These are phyloP conservation scores for Lithobates pipiens DNA, from an alignment of 2,797 vertebrate species.

Conservation along the genomic window DNA sequence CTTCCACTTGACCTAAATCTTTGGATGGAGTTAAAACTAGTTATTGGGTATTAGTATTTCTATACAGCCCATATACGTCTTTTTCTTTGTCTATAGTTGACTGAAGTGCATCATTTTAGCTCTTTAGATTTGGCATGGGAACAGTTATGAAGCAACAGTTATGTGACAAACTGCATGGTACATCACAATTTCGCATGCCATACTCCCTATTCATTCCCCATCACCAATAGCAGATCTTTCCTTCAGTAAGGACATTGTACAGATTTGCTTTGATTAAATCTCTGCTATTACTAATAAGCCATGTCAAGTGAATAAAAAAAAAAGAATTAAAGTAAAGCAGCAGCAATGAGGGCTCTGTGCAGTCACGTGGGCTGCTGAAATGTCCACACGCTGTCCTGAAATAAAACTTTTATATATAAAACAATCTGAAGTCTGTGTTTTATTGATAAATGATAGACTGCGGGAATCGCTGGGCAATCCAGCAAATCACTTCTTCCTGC, in stretches of 20 bases:
- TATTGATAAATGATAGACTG: not conserved
- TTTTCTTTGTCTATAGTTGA: too few relatives aligned
- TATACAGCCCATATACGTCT: too few relatives aligned
- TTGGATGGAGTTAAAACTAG: too few relatives aligned
- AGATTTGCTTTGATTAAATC: slow-evolving; percentile 8
- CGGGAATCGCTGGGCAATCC: too few relatives aligned
- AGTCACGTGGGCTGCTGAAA: slow-evolving; percentile 14
- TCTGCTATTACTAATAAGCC: slow-evolving; percentile 38
- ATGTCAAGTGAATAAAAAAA: slow-evolving; percentile 23
- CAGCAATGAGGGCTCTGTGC: slow-evolving; percentile 4
- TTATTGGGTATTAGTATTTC: not conserved
- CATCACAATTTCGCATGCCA: slow-evolving; percentile 13
- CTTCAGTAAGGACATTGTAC: not conserved
- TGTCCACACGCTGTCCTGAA: slow-evolving; percentile 12
- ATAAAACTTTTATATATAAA: slow-evolving; percentile 49
- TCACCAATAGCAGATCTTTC: slow-evolving; percentile 8
- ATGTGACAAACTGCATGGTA: slow-evolving; percentile 9
- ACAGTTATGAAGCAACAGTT: not conserved
- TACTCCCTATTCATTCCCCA: slow-evolving; percentile 13
- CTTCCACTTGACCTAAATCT: too few relatives aligned
- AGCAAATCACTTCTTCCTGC: too few relatives aligned
- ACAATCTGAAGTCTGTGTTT: not conserved
- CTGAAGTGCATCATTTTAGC: not conserved
- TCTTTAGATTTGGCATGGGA: not conserved
- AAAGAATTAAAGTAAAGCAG: not conserved